phyloP scores from a whole-genome alignment of 2,888 invertebrate genomes.

The Mimas tiliae region DNA sequence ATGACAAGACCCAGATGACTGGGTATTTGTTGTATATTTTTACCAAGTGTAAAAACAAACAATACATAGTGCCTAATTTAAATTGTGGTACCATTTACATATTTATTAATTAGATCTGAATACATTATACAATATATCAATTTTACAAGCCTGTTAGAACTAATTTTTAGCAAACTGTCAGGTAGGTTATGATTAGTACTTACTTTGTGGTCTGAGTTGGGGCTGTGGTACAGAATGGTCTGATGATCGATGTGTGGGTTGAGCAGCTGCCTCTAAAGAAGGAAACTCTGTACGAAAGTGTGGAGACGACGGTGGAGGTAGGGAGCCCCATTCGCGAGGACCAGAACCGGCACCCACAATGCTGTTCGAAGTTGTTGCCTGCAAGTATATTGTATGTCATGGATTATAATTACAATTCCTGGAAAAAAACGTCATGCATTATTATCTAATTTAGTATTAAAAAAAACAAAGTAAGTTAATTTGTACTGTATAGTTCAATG shows the following conservation, averaged over 20 bases:
- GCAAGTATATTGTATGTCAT: slow-evolving; percentile 27
- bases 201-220: slow-evolving; percentile 82
- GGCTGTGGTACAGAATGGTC: slow-evolving; percentile 71
- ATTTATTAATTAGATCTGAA: no score
- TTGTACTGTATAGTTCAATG: neutral
- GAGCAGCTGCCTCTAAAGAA: slow-evolving; percentile 88
- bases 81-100: neutral
- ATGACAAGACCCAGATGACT: no score
- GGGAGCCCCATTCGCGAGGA: slow-evolving; percentile 78
- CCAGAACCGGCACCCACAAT: slow-evolving; percentile 84
- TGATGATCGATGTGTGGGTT: slow-evolving; percentile 85
- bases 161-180: no score
- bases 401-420: neutral
- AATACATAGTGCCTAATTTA: no score
- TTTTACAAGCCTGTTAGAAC: no score
- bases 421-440: neutral
- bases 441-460: no score
- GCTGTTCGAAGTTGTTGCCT: slow-evolving; percentile 86
- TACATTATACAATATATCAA: no score
- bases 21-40: no score
- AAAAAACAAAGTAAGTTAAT: neutral
- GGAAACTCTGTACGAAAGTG: slow-evolving; percentile 99
- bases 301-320: slow-evolving; percentile 90
- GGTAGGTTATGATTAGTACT: no score
- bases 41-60: no score